These are phyloP conservation scores for Nematostella vectensis DNA, from an alignment of 92 coral and sea anemone species.

Conservation along the genomic window DNA sequence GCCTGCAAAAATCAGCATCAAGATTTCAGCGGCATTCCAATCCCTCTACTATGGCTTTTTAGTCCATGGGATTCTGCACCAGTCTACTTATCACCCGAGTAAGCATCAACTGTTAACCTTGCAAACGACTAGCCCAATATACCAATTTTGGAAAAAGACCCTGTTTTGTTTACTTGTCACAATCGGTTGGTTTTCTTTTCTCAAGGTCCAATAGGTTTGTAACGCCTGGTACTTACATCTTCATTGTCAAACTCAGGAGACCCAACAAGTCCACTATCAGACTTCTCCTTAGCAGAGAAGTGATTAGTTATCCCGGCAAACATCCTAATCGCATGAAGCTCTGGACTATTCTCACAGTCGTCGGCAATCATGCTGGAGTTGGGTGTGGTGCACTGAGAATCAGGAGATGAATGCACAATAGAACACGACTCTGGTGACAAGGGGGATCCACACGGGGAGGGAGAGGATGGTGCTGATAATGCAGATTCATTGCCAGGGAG, in stretches of 20 bases:
- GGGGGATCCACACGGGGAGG: conserved; percentile 47
- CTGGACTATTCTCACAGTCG: conserved; percentile 7
- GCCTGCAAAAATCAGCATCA: too few species aligned
- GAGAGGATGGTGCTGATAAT: conserved; percentile 59
- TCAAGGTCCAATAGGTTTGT: too few species aligned
- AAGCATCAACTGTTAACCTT: too few species aligned
- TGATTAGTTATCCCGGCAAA: conserved; percentile 25
- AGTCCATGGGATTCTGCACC: too few species aligned
- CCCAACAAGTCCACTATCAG: not conserved
- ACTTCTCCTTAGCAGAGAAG: conserved; percentile 2
- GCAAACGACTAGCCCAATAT: too few species aligned
- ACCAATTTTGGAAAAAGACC: not conserved
- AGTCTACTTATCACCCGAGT: too few species aligned
- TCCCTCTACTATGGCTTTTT: too few species aligned
- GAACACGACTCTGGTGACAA: conserved; percentile 55
- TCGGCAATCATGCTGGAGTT: conserved; percentile 26
- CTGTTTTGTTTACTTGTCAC: not conserved
- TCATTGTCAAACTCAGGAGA: conserved; percentile 19
- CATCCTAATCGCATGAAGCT: conserved; percentile 26
- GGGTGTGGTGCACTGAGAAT: conserved; percentile 51
- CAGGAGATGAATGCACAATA: conserved; percentile 21
- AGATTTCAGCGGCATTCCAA: too few species aligned
- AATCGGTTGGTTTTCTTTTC: too few species aligned
- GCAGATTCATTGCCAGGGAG: conserved; percentile 64
- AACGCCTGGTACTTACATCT: conserved; percentile 21